These are phyloP conservation scores for Drosophila subsilvestris DNA, from an alignment of 2,888 invertebrate species.

Conservation along the genomic window DNA sequence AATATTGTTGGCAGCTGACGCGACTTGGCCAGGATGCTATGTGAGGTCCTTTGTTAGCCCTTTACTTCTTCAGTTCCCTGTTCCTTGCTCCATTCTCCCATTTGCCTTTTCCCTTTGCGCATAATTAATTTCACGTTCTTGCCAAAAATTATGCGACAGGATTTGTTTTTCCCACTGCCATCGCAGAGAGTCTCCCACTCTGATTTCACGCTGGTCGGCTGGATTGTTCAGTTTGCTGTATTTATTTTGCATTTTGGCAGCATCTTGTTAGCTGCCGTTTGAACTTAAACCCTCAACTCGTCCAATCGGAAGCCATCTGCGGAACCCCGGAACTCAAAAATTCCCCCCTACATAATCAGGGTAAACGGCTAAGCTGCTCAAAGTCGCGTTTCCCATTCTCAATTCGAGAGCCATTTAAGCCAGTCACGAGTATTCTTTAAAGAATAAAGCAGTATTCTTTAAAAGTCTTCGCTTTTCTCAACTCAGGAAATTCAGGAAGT, in stretches of 20 bases:
- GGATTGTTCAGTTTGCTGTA: conserved; percentile 12
- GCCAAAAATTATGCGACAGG: conserved; percentile 75
- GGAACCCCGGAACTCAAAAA: conserved; percentile 18
- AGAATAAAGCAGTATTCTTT: neutral
- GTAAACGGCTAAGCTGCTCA: conserved; percentile 24
- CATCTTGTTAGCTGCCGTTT: conserved; percentile 3
- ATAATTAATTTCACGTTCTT: conserved; percentile 77
- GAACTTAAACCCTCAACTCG: conserved; percentile 27
- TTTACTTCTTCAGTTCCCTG: conserved; percentile 54
- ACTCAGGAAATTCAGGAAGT: no score
- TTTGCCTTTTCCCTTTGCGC: conserved; percentile 51
- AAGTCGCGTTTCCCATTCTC: conserved; percentile 5
- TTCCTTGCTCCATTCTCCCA: conserved; percentile 9
- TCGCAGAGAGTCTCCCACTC: conserved; percentile 13
- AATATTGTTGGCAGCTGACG: conserved; percentile 62
- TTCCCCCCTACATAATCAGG: conserved; percentile 11
- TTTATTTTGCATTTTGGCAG: conserved; percentile 43
- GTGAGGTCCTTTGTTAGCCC: conserved; percentile 38
- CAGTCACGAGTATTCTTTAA: neutral
- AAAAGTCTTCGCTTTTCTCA: neutral
- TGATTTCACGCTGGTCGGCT: conserved; percentile 26
- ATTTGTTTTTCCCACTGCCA: conserved; percentile 39
- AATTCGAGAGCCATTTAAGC: neutral
- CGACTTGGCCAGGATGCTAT: conserved; percentile 36
- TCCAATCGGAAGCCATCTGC: conserved; percentile 14